phyloP scores from a whole-genome alignment of 2,888 invertebrate species.

The Prionchulus punctatus region DNA sequence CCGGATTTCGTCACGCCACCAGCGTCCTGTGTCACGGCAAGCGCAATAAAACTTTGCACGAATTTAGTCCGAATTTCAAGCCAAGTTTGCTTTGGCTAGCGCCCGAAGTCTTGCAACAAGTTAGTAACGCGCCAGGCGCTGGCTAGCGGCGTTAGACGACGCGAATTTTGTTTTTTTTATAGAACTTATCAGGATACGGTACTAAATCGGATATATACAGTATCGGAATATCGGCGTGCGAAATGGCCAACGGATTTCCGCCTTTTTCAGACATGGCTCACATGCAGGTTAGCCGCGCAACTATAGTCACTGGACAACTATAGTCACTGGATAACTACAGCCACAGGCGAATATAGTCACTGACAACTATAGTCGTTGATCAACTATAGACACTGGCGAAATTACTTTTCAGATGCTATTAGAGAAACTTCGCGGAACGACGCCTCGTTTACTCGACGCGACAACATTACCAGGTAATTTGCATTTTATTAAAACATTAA shows the following conservation, averaged over 20 bases:
- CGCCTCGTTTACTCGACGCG: constrained; percentile 57
- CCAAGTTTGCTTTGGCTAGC: constrained; percentile 72
- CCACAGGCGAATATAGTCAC: too few species aligned
- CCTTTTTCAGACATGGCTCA: constrained; percentile 67
- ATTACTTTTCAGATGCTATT: constrained; percentile 55
- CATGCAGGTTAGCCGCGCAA: constrained; percentile 41
- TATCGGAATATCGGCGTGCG: constrained; percentile 67
- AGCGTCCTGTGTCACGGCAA: constrained; percentile 54
- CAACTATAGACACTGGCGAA: too few species aligned
- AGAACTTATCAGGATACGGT: constrained; percentile 64
- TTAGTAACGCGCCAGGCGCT: constrained; percentile 22
- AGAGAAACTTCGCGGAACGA: constrained; percentile 63
- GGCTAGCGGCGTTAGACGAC: neutral
- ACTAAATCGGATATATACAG: constrained; percentile 80
- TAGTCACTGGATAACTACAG: neutral
- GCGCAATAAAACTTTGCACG: constrained; percentile 52
- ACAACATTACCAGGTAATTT: constrained; percentile 43
- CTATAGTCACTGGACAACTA: neutral
- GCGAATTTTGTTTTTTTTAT: too few species aligned
- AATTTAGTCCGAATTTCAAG: constrained; percentile 53
- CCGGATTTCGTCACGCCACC: constrained; percentile 62
- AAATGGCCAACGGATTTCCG: constrained; percentile 69
- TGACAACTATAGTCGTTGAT: too few species aligned
- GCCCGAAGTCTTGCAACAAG: constrained; percentile 74
- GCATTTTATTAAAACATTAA: too few species aligned